Evolutionary conservation across 2,797 vertebrate species (phyloP).

Genomic region (Myiothlypis coronata): DNA sequence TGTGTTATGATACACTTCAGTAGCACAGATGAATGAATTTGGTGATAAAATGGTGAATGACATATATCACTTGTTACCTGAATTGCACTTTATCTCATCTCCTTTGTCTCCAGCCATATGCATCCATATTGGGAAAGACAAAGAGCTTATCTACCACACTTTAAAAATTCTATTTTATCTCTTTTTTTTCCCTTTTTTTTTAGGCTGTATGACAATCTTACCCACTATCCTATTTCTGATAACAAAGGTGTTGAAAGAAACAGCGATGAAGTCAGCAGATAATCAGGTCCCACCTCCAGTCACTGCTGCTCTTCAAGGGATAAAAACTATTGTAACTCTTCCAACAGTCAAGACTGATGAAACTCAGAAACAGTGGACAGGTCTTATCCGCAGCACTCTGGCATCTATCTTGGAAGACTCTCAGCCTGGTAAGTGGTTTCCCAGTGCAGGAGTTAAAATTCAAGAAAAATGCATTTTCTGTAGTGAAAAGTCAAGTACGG

Average conservation of each 20-base stretch:
- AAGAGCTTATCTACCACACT: not conserved
- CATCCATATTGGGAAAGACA: not conserved
- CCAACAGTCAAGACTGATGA: conserved; percentile 81
- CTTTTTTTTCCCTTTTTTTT: not conserved
- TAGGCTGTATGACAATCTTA: conserved; percentile 94
- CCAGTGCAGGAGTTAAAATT: not conserved
- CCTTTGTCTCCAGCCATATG: not conserved
- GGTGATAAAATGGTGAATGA: not conserved
- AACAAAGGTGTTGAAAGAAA: conserved; percentile 92
- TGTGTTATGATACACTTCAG: not conserved
- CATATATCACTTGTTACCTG: not conserved
- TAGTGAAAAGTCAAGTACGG: not conserved
- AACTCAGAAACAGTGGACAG: conserved; percentile 89
- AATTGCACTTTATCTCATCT: not conserved
- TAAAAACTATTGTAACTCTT: conserved; percentile 93
- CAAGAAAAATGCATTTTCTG: not conserved
- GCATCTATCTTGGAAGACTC: conserved; percentile 93
- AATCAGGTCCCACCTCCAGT: conserved; percentile 85
- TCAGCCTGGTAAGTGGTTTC: conserved; percentile 82
- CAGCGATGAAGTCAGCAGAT: conserved; percentile 86
- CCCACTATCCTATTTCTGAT: conserved; percentile 95
- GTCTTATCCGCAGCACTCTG: conserved; percentile 91
- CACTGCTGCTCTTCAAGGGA: conserved; percentile 90
- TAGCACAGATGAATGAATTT: not conserved
- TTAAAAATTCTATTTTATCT: conserved; percentile 8